Conservation (phyloP, 2,113 vertebrate species). For the Tauraco erythrolophus region DNA sequence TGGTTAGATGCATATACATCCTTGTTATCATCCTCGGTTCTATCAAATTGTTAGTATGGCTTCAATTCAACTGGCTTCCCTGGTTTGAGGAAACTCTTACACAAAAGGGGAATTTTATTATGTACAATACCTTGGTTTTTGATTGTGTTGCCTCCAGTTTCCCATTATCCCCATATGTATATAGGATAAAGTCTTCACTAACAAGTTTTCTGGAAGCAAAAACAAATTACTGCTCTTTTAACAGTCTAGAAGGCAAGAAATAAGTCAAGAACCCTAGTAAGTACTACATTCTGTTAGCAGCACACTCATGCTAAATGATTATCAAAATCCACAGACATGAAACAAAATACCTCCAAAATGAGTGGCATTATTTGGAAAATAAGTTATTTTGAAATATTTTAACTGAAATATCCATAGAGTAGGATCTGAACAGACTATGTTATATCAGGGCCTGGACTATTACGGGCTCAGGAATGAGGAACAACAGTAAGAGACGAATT, state of each 20-base stretch:
- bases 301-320: not conserved
- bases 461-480: not conserved
- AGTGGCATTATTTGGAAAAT: not conserved
- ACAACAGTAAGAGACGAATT: not conserved
- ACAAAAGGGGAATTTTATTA: not conserved
- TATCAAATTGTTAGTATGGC: not conserved
- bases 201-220: constrained; percentile 70
- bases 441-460: not conserved
- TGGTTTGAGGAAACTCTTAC: not conserved
- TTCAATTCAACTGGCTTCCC: not conserved
- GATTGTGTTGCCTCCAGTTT: constrained; percentile 37
- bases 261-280: not conserved
- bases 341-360: not conserved
- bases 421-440: not conserved
- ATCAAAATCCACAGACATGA: not conserved
- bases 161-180: constrained; percentile 59
- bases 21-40: not conserved
- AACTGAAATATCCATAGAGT: not conserved
- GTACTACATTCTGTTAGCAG: not conserved
- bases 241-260: not conserved
- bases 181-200: constrained; percentile 61
- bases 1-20: not conserved
- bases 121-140: constrained; percentile 39
- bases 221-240: constrained; percentile 10
- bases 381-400: not conserved